Evolutionary conservation across 2,113 vertebrate genomes (phyloP), one percentile per base, ranked within the genome.

Genomic region (Calidris pugnax): DNA sequence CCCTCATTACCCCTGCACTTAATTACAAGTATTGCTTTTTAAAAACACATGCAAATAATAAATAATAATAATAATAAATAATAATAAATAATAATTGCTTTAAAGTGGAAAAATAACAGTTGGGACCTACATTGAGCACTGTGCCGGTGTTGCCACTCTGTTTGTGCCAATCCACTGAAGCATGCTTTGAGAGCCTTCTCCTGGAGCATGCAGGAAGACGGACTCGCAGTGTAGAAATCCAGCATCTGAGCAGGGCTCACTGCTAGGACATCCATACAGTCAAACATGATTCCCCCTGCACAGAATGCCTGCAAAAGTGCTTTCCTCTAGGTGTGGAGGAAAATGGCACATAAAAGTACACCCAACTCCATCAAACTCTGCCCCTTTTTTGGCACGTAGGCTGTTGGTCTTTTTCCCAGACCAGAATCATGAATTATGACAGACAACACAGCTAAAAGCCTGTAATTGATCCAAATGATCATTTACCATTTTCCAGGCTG

Each of bases 331-430:
- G 98, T 98, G 98, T 97, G 98, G 98, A 98, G 97, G 96, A 96
- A 98, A 98, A 98, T 97, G 98, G 97, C 97, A 98, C 98, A 97
- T 97, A 98, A 98, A 98, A 98, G 98, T 98, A 98, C 98, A 98
- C 98, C 98, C 98, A 99, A 99, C 99, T 99, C 99, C 99, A 99
- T 99, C 99, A 98, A 99, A 99, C 98, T 99, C 99, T 98, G 98
- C 98, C 98, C 98, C 98, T 97, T 98, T 98, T 98, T 98, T 98
- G 98, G 98, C 98, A 98, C 98, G 98, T 96, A 97, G 96, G 97
- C 98, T 98, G 97, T 98, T 98, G 98, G 97, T 98, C 98, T 98
- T 98, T 98, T 98, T 99, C 99, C 99, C 98, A 98, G 98, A 98
- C 98, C 96, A 98, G 98, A 98, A 98, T 99, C 99, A 98, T 99